A percentile compares a stretch with the other conserved stretches of the same genome.
Evolutionary conservation across 1,140 invertebrate genomes (phyloP).

Genomic region (Drosophila kanapiae): DNA sequence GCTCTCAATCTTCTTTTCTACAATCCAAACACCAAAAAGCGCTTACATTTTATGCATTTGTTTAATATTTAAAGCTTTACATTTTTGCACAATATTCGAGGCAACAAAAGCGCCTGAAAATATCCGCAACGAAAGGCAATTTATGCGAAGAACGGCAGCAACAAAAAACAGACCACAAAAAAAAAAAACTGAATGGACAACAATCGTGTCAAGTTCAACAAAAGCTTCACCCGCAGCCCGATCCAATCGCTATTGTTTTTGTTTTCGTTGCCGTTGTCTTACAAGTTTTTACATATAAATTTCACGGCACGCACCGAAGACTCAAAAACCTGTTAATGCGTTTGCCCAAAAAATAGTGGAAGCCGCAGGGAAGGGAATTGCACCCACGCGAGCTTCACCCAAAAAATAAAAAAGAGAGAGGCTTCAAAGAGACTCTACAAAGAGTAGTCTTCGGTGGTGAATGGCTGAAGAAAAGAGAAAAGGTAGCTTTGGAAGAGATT

Average conservation of each 20-base stretch:
- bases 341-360: conserved; percentile 48
- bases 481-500: background rate
- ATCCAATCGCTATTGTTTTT: conserved; percentile 52
- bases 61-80: conserved; percentile 70
- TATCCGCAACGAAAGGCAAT: conserved; percentile 49
- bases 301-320: conserved; percentile 69
- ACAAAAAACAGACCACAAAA: conserved; percentile 51
- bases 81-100: conserved; percentile 66
- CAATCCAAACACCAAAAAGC: background rate
- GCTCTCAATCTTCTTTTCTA: background rate
- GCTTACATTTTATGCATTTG: conserved; percentile 37
- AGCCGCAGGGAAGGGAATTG: conserved; percentile 35
- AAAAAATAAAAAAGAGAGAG: conserved; percentile 18
- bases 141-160: conserved; percentile 53
- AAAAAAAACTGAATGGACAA: conserved; percentile 42
- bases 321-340: conserved; percentile 73
- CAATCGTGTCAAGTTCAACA: conserved; percentile 81
- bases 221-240: conserved; percentile 70
- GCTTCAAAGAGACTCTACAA: conserved; percentile 12
- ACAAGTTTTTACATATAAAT: conserved; percentile 63
- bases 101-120: conserved; percentile 15
- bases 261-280: conserved; percentile 47
- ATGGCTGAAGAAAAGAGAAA: conserved; percentile 4
- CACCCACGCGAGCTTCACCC: conserved; percentile 60
- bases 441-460: conserved; percentile 2